Conservation (phyloP, 2,888 invertebrate genomes). For the Andrena marginata region DNA sequence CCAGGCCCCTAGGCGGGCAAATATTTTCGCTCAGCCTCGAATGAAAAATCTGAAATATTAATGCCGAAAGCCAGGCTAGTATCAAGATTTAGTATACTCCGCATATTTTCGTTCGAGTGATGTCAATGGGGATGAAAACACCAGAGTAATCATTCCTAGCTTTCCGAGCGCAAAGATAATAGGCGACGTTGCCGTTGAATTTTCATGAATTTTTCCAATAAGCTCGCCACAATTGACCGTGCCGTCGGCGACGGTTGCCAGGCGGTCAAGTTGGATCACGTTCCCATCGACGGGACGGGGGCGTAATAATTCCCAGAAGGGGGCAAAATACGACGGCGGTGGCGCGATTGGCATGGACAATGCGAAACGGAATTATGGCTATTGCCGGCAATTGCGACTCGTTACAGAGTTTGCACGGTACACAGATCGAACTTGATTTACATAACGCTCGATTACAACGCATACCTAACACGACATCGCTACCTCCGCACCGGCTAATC, state of each 20-base stretch:
- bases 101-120: background rate
- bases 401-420: conserved; percentile 59
- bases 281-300: background rate
- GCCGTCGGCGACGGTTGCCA: background rate
- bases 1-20: background rate
- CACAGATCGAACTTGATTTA: conserved; percentile 56
- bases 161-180: background rate
- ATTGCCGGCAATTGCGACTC: conserved; percentile 64
- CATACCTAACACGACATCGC: conserved; percentile 15
- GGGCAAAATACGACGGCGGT: conserved; percentile 6
- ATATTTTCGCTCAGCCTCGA: background rate
- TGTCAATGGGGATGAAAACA: too few relatives aligned
- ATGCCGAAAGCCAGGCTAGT: background rate
- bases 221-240: too few relatives aligned
- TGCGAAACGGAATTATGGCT: conserved; percentile 55
- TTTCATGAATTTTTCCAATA: too few relatives aligned
- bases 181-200: background rate
- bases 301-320: background rate
- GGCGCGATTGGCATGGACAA: conserved; percentile 28
- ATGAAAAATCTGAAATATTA: conserved; percentile 13
- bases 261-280: background rate
- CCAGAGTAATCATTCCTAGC: too few relatives aligned
- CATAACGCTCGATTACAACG: conserved; percentile 38
- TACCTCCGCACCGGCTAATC: conserved; percentile 14
- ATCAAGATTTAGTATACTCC: background rate